Evolutionary conservation across 1,140 invertebrate species (phyloP), one percentile per base, ranked within the genome.

Genomic region (Stratiolaelaps scimitus): DNA sequence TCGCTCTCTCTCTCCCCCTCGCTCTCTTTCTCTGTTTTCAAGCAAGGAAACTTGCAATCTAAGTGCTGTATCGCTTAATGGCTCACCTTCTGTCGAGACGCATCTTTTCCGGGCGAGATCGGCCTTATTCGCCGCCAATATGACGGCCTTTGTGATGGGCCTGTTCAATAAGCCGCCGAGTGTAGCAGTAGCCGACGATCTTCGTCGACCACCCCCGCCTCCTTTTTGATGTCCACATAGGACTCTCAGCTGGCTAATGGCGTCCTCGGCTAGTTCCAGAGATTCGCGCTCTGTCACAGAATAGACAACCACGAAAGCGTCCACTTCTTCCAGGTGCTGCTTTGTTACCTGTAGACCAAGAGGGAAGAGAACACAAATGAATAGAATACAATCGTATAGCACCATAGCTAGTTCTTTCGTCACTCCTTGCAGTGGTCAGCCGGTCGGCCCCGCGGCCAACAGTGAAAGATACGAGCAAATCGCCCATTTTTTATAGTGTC

Each of bases 81-180:
- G 13, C 53, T 60, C 26, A 60, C 53, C 53, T 60, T 60, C 53
- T 26, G 26, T 60, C 17, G 53, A 60, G 2, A 60, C 53, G 53
- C 53, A 60, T 60, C 53, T 60, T 26, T 34, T 60, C 20, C 53
- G 15, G 26, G 53, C 53, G n/a, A 60, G 34, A 34, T 60, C 53
- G 53, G 53, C 53, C 53, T 60, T 60, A 23, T 60, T 60, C 23
- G 53, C 53, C 6, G 53, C 53, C 23, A 60, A 26, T 15, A 60
- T 20, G 23, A 60, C 34, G 15, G 53, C 34, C 26, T 60, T 60
- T 1, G 13, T 60, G 34, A 60, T 60, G 13, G 53, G 53, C 53
- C 53, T 26, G 23, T 26, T 60, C 17, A 60, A 23, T 13, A 34
- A 7, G 47, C 47, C 26, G 47, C 26, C 26, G 2, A 34, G 26